Conservation (phyloP, 1,140 invertebrate genomes). For the Calosoma granatense region DNA sequence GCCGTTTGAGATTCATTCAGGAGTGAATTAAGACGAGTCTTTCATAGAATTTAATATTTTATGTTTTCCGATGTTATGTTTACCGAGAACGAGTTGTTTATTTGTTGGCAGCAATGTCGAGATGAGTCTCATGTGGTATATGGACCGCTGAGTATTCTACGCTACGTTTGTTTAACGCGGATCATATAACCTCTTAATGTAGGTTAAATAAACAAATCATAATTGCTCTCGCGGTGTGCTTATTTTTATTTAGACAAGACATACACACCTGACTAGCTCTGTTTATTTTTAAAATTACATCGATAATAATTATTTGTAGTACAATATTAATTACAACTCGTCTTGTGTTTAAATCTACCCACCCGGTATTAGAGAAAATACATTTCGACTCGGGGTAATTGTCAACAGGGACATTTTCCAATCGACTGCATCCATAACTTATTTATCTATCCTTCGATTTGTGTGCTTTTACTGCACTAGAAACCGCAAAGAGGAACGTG, state of each 20-base stretch:
- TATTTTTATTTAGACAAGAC: not conserved
- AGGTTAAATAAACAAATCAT: not conserved
- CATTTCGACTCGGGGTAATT: not conserved
- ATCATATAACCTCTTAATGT: not conserved
- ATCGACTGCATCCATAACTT: no score
- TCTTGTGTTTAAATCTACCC: not conserved
- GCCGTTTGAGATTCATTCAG: not conserved
- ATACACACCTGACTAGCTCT: not conserved
- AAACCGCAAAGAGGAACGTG: not conserved
- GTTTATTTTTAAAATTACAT: not conserved
- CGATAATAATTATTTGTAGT: not conserved
- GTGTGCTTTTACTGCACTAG: no score
- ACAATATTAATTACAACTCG: not conserved
- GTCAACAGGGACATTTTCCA: not conserved
- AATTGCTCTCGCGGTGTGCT: not conserved
- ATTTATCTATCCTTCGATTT: no score
- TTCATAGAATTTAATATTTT: conserved; percentile 2
- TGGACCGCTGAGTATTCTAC: not conserved
- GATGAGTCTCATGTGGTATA: not conserved
- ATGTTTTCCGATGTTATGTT: not conserved
- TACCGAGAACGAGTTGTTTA: not conserved
- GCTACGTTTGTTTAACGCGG: not conserved
- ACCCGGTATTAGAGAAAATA: not conserved
- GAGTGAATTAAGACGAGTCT: not conserved
- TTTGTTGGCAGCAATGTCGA: not conserved